Evolutionary conservation across 2,888 invertebrate genomes (phyloP).

Genomic region (Pyrrhosoma nymphula): DNA sequence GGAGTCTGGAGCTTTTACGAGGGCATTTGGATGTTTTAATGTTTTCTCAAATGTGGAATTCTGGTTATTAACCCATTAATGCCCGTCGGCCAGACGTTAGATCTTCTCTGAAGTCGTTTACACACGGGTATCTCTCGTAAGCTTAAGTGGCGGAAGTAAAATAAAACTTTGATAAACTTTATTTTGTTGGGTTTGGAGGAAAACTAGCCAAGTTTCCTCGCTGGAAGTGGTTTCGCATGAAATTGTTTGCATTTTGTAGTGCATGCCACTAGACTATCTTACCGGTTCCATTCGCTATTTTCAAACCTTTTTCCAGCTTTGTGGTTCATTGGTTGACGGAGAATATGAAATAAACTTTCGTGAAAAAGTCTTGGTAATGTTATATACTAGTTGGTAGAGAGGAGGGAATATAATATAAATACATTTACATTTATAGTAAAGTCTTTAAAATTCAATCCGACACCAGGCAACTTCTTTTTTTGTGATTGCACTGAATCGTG

Average conservation of each 20-base stretch:
- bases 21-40: not conserved
- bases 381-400: no score
- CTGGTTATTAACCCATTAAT: not conserved
- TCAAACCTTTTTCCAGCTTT: not conserved
- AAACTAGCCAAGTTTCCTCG: not conserved
- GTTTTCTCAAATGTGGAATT: not conserved
- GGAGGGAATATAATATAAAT: no score
- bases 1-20: not conserved
- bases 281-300: not conserved
- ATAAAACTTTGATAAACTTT: not conserved
- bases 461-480: no score
- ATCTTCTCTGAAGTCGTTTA: not conserved
- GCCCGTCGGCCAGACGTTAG: not conserved
- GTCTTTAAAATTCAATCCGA: no score
- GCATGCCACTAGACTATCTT: not conserved
- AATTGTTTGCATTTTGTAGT: not conserved
- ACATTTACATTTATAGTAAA: no score
- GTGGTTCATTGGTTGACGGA: no score
- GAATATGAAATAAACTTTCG: no score
- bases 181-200: not conserved
- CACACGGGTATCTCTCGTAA: not conserved
- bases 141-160: not conserved
- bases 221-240: not conserved
- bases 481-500: no score
- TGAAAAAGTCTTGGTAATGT: no score